Base-by-base conservation (phyloP, 2,888 invertebrate species). In the Trachelus stipa region DNA sequence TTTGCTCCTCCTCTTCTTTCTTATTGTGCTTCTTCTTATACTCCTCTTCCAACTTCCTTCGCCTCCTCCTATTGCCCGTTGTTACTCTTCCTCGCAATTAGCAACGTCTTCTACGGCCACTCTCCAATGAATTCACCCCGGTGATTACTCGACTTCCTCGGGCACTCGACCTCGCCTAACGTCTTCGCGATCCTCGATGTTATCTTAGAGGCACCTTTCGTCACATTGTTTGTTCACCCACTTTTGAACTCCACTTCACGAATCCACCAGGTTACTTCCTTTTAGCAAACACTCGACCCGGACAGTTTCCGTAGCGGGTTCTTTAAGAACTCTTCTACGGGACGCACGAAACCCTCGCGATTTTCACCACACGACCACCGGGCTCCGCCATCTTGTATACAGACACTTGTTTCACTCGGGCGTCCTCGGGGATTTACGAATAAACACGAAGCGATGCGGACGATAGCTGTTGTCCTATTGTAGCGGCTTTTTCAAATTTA, bases 351-450 rank as follows among this genome's bases (percentile, higher is more conserved):
- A 23, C 56, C 75, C 34, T 23, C 40, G 76, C 76, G 76, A 79
- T 79, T 71, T 69, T 78, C 73, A 81, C 74, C 77, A 81, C 78
- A 34, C 31, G 15, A 4, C 12, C 71, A 80, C 86, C 86, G 87
- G 85, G 84, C 84, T 85, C 82, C 84, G 88, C 88, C 89, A 88
- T 88, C 83, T 87, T 88, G 87, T 88, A 81, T 77, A 83, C 83
- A 83, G 81, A 81, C 80, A 80, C 80, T 80, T 80, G 80, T 80
- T 80, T 79, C 79, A 3, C 23, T 15, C 34, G 33, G 75, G 69
- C 23, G 1, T 56, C 9, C 56, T 56, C 56, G 56, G 9, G 23
- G 23, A 56, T 56, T 56, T 23, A 56, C 56, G 56, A 56, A 56
- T 56, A 23, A 56, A 23, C 56, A 23, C 56, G 56, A 56, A 56